Evolutionary conservation across 1,140 invertebrate species (phyloP), one percentile per base, ranked within the genome.

Genomic region (Lordiphosa collinella): DNA sequence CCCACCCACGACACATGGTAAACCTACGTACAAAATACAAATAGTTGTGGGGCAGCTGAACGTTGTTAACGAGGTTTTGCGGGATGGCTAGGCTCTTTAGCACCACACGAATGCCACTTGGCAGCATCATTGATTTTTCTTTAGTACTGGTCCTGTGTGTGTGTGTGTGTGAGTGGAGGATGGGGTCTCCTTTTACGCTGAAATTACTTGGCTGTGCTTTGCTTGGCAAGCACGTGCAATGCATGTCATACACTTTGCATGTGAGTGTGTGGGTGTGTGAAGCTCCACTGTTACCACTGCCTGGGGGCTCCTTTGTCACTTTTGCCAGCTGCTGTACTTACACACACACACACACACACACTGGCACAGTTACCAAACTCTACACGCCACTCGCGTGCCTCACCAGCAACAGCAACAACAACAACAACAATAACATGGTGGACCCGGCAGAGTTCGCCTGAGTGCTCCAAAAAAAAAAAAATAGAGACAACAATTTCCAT

Each of bases 41-140:
- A 35, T 25, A 35, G 6, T 29, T 29, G 8, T 29, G 25, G 25
- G 25, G 41, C 11, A 31, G 41, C 9, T 13, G 25, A 1, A 29
- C 25, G 25, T 44, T 44, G 25, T 44, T 44, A 44, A 44, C 41
- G 22, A 44, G 41, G 41, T 44, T 29, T 43, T 25, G 41, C 22
- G 41, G 41, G n/a, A 44, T 44, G 12, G 41, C 41, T 44, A 44
- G 46, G 13, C 46, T 48, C 46, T 25, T 18, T 8, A 44, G 11
- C 12, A 40, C 43, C 41, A 59, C 60, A 41, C 43, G 61, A 58
- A 49, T 65, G 56, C 47, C 54, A 67, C 52, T 78, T 80, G 76
- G 70, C 78, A 82, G 78, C 78, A 82, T 82, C 78, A 82, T 82
- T 82, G 78, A 82, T 82, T 82, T 82, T 82, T 82, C 72, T 63